These are phyloP conservation scores for Theristicus caerulescens DNA, from an alignment of 2,113 vertebrate species.

Conservation along the genomic window DNA sequence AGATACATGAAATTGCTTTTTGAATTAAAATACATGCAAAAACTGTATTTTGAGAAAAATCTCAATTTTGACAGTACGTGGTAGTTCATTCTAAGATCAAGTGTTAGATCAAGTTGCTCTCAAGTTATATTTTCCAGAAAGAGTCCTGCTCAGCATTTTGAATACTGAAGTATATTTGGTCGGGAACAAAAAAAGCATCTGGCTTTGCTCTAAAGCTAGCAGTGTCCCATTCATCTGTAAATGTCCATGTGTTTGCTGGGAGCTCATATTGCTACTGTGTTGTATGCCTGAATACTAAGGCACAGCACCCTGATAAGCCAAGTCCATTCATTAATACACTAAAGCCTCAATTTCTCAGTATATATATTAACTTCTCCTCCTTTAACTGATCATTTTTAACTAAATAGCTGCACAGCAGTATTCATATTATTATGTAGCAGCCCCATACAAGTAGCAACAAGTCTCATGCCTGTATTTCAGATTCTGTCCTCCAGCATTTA, in stretches of 20 bases:
- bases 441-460: not conserved
- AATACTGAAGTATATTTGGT: not conserved
- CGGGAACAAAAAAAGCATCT: not conserved
- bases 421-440: not conserved
- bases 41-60: not conserved
- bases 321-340: not conserved
- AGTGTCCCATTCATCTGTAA: not conserved
- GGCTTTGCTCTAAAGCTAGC: not conserved
- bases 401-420: not conserved
- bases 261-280: not conserved
- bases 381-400: not conserved
- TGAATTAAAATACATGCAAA: not conserved
- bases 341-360: not conserved
- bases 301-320: not conserved
- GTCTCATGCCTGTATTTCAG: not conserved
- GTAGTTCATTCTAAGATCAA: not conserved
- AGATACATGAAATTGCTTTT: not conserved
- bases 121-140: not conserved
- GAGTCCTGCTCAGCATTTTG: not conserved
- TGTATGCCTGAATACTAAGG: not conserved
- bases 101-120: not conserved
- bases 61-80: not conserved
- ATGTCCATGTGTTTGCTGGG: not conserved
- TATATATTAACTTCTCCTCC: not conserved
- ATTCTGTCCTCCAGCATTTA: not conserved